Evolutionary conservation across 2,888 invertebrate genomes (phyloP), one percentile per base, ranked within the genome.

Genomic region (Trichogramma dendrolimi): DNA sequence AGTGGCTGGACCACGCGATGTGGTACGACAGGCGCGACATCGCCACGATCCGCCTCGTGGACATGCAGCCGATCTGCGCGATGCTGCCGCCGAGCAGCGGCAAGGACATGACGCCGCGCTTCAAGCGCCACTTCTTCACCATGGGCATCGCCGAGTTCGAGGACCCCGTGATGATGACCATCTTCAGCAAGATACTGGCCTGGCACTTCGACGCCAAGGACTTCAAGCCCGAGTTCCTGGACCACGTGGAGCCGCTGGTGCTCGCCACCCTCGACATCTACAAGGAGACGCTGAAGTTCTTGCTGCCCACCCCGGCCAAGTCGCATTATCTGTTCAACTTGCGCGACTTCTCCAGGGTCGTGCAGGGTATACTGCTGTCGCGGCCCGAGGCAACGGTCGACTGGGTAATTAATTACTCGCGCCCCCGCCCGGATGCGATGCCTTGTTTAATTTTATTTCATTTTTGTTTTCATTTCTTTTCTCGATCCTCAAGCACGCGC

Each of bases 241-340:
- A 90, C 0, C 92, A 91, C 72, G 89, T 94, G 52, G 89, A 91
- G 53, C 87, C 93, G 76, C 83, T 97, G 60, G 94, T 96, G 4
- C 73, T 81, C 53, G 94, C 91, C 0, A 96, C 96, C 0, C 81
- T 97, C 70, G 87, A 89, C 66, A 86, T 96, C 6, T 96, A 95
- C 77, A 92, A 93, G 74, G 84, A 87, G 71, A 91, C 93, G 42
- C 85, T 89, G 61, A 74, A 84, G 40, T 86, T 89, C 78, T 84
- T 97, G 61, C 79, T 96, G 55, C 96, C 96, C 0, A 96, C 95
- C 0, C 96, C 96, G 0, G 84, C 92, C 0, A 96, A 96, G 77
- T 94, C 92, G 2, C 96, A 96, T 81, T 96, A 97, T 77, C 85
- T 96, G 6, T 97, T 97, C 80, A 96, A 96, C 81, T 82, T 96